Evolutionary conservation across 1,140 invertebrate species (phyloP), one percentile per base, ranked within the genome.

Genomic region (Ctenoplectra terminalis): DNA sequence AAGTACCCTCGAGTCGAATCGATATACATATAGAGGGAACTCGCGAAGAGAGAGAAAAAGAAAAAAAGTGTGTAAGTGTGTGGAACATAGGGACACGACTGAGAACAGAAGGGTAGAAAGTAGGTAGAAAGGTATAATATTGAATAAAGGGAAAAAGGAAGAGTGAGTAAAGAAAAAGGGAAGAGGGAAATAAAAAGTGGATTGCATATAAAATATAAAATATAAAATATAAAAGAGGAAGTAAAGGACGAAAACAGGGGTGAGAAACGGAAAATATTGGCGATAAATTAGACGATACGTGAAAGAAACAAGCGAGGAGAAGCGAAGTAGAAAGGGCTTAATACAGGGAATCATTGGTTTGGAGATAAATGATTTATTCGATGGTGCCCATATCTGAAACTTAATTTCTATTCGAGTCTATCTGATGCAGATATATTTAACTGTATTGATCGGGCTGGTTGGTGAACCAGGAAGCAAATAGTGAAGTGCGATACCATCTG

Each of bases 311-410:
- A n/a, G n/a, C n/a, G n/a, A n/a, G n/a, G n/a, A n/a, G n/a, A n/a
- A n/a, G n/a, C n/a, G n/a, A n/a, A n/a, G n/a, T n/a, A n/a, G n/a
- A n/a, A n/a, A n/a, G n/a, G n/a, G n/a, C n/a, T n/a, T n/a, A 29
- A 56, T 54, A n/a, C 17, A 58, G 5, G 34, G 64, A 71, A 83
- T 87, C 63, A 83, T 79, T 86, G 63, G 72, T 60, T 54, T 23
- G 29, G 15, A 26, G 63, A 56, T 79, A 71, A 87, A 87, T 74
- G 74, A 84, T 81, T 66, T 29, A 46, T 34, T 34, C 26, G 37
- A 29, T 11, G 58, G 23, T 1, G 15, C 46, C n/a, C 9, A 48
- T 64, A 29, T 29, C 7, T 15, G 29, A 58, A 74, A 74, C 56
- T 73, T 64, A 64, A 80, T 80, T 80, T 80, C 37, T 56, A 23